Conservation (phyloP, 2,888 invertebrate genomes). For the Philereme vetulata region DNA sequence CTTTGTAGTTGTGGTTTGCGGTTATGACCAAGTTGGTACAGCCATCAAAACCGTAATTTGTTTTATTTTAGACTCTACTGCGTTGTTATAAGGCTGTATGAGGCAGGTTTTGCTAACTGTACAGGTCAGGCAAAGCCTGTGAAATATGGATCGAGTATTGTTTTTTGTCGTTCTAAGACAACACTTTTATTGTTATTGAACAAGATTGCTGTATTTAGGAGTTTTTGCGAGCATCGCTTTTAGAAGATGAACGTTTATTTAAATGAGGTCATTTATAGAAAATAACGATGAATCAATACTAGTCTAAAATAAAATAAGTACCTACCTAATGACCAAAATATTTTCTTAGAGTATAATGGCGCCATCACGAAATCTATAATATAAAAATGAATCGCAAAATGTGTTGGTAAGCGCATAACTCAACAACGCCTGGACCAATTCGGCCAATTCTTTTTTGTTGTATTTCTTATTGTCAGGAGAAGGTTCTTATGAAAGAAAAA, state of each 20-base stretch:
- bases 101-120: conserved; percentile 10
- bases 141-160: conserved; percentile 27
- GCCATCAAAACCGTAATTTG: background rate
- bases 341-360: too few species aligned
- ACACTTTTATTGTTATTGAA: conserved; percentile 25
- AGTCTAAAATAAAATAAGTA: too few species aligned
- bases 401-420: too few species aligned
- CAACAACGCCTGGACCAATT: too few species aligned
- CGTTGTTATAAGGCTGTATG: conserved; percentile 11
- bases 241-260: conserved; percentile 1
- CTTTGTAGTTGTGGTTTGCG: conserved; percentile 27
- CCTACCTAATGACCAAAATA: too few species aligned
- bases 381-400: too few species aligned
- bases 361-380: too few species aligned
- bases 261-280: too few species aligned
- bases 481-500: too few species aligned
- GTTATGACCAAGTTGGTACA: conserved; percentile 24
- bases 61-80: conserved; percentile 10
- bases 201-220: conserved; percentile 15
- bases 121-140: conserved; percentile 19
- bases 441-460: too few species aligned
- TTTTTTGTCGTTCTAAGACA: conserved; percentile 22
- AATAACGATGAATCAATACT: too few species aligned
- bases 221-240: conserved; percentile 19
- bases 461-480: too few species aligned